These are phyloP conservation scores for Metalampra italica DNA, from an alignment of 2,888 invertebrate species.

Conservation along the genomic window DNA sequence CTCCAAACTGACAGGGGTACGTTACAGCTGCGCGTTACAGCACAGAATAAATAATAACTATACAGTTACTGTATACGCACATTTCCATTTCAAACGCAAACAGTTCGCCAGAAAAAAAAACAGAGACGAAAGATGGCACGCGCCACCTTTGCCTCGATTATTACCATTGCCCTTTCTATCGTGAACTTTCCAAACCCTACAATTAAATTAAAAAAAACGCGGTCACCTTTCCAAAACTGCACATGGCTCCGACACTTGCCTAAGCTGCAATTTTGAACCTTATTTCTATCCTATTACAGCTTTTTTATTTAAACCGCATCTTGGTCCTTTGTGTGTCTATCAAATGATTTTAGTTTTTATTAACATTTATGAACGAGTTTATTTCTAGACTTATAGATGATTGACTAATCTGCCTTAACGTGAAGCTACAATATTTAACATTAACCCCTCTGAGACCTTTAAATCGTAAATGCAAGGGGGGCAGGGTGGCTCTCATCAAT, in stretches of 20 bases:
- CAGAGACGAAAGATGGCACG: constrained; percentile 5
- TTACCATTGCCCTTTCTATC: constrained; percentile 13
- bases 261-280: not conserved
- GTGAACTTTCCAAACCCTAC: constrained; percentile 21
- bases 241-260: not conserved
- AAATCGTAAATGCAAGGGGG: too few species aligned
- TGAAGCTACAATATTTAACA: too few species aligned
- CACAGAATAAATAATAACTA: too few species aligned
- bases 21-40: not conserved
- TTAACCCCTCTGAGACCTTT: too few species aligned
- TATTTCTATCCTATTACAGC: not conserved
- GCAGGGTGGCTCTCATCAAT: too few species aligned
- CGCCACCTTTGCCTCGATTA: constrained; percentile 10
- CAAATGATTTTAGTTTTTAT: not conserved
- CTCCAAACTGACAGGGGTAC: too few species aligned
- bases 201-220: constrained; percentile 17
- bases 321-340: not conserved
- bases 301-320: not conserved
- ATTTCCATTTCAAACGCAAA: not conserved
- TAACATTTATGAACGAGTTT: too few species aligned
- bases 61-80: too few species aligned
- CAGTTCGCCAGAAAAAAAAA: constrained; percentile 1
- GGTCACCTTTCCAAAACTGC: constrained; percentile 16
- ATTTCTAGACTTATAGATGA: too few species aligned
- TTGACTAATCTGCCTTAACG: too few species aligned